Percentiles rank a stretch among this genome's conserved stretches.
These are phyloP conservation scores for Limulus polyphemus DNA, from an alignment of 2,888 invertebrate genomes.

Conservation along the genomic window DNA sequence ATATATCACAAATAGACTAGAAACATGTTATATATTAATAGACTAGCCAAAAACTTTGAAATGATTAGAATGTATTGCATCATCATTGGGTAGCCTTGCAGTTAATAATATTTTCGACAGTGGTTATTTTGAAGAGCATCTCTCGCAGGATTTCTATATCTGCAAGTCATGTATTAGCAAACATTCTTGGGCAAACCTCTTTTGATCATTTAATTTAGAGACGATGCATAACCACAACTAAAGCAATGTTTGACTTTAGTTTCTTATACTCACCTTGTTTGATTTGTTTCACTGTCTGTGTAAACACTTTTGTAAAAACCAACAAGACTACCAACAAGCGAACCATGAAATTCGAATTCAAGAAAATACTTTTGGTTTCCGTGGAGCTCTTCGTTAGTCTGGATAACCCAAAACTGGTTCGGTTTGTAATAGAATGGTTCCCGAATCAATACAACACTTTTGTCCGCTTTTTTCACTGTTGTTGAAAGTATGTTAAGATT, in stretches of 20 bases:
- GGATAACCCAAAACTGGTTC: conserved; percentile 41
- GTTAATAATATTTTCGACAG: no score
- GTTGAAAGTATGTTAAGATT: conserved; percentile 44
- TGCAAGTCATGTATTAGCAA: neutral
- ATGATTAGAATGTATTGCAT: no score
- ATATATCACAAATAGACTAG: no score
- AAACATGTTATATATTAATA: no score
- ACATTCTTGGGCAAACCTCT: neutral
- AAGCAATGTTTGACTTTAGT: no score
- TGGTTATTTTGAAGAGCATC: no score
- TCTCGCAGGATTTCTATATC: neutral
- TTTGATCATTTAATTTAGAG: neutral
- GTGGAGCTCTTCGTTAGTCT: conserved; percentile 28
- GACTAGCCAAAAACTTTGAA: no score
- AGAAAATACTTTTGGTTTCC: conserved; percentile 42
- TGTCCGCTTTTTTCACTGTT: conserved; percentile 24
- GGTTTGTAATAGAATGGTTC: conserved; percentile 34
- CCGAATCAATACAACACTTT: neutral
- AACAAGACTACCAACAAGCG: conserved; percentile 50
- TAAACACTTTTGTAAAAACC: conserved; percentile 77
- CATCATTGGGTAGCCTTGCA: no score
- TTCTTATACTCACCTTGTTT: neutral
- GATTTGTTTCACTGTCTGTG: conserved; percentile 33
- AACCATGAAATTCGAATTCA: conserved; percentile 43
- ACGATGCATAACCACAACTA: neutral